Evolutionary conservation across 2,113 vertebrate genomes (phyloP).

Genomic region (Larimichthys crocea): DNA sequence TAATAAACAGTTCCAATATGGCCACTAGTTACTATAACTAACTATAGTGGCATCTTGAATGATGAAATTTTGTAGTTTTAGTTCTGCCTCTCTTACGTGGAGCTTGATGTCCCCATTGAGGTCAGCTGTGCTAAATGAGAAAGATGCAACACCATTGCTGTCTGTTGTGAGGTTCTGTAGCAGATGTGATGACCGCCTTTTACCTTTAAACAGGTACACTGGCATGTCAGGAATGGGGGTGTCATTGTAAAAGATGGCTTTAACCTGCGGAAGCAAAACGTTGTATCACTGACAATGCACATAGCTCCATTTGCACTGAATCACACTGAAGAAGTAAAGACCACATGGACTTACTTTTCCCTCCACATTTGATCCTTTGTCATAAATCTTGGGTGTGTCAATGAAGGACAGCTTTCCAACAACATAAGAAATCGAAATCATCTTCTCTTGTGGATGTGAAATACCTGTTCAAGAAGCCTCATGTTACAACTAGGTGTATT

Average conservation of each 20-base stretch:
- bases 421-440: slow-evolving; percentile 13
- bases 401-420: slow-evolving; percentile 74
- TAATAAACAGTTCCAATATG: not conserved
- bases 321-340: not conserved
- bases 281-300: not conserved
- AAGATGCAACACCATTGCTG: slow-evolving; percentile 65
- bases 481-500: not conserved
- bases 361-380: slow-evolving; percentile 45
- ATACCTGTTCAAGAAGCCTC: slow-evolving; percentile 47
- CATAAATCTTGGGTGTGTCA: slow-evolving; percentile 71
- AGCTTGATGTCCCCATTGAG: slow-evolving; percentile 11
- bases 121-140: slow-evolving; percentile 59
- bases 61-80: too few relatives aligned
- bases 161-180: slow-evolving; percentile 77
- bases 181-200: not conserved
- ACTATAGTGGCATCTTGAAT: too few relatives aligned
- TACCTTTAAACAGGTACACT: slow-evolving; percentile 62
- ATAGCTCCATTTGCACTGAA: too few relatives aligned
- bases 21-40: too few relatives aligned
- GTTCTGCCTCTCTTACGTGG: slow-evolving; percentile 51
- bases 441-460: not conserved
- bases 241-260: slow-evolving; percentile 58
- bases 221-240: slow-evolving; percentile 52
- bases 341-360: slow-evolving; percentile 68
- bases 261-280: slow-evolving; percentile 61